Base-by-base conservation (phyloP, 2,797 vertebrate species). In the Eulemur albifrons region DNA sequence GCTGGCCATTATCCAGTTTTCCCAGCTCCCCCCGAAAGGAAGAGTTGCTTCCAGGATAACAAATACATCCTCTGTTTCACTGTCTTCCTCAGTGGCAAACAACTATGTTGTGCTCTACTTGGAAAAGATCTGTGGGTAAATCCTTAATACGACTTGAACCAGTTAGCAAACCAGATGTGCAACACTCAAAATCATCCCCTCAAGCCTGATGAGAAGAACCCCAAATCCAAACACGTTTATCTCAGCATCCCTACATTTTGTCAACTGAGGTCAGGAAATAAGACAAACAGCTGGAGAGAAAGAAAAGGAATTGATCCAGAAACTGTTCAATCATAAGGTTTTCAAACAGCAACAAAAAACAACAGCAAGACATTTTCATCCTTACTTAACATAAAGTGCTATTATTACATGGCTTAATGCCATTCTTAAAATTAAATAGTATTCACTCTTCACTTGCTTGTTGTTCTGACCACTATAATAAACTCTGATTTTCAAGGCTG, bases 361-460 rank as follows among this genome's bases (percentile, higher is more conserved):
- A 95, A 79, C n/a, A 93, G 95, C 65, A 93, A 95, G 92, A 80
- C 61, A 79, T 84, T 91, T 93, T 93, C 63, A 89, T 79, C 89
- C 63, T 95, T 93, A 70, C 54, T 97, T 95, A 97, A 96, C 84
- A 88, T 43, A 61, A 96, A 96, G 88, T 61, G 70, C 48, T 43
- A 32, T 91, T 77, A 94, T 86, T n/a, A 77, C 84, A 93, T 11
- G 50, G 88, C 67, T 97, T 90, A 97, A 67, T 67, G 82, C 77
- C 70, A 63, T 93, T 90, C 82, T 96, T 85, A 93, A 94, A 92
- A 94, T 95, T 93, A 97, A 97, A 96, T 23, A 93, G 90, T 10
- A 12, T 70, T 87, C n/a, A 57, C 43, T 92, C 83, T 80, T 96
- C 27, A 82, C 54, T 61, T 81, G 72, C 80, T 96, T 73, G 72